Evolutionary conservation across 2,113 vertebrate species (phyloP).

Genomic region (Labeo rohita): DNA sequence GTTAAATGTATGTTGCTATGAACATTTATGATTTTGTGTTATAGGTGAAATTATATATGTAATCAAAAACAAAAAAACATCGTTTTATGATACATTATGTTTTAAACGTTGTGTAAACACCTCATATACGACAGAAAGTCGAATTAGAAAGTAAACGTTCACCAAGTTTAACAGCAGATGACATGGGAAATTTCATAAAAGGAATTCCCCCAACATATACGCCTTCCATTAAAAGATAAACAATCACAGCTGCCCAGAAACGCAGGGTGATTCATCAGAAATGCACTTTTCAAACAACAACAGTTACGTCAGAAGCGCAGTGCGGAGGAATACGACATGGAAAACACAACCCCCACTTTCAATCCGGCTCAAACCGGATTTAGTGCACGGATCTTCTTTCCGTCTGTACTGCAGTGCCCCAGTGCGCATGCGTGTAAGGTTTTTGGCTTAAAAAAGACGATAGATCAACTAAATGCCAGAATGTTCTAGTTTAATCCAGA

Average conservation of each 20-base stretch:
- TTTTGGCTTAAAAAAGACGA: neutral
- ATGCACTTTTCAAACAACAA: constrained; percentile 56
- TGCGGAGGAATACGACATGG: constrained; percentile 65
- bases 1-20: neutral
- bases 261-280: neutral
- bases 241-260: neutral
- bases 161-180: neutral
- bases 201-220: neutral
- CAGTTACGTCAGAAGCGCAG: constrained; percentile 66
- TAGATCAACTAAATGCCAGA: neutral
- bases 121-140: neutral
- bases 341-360: constrained; percentile 37
- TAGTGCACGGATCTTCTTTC: constrained; percentile 67
- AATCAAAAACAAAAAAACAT: neutral
- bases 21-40: neutral
- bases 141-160: neutral
- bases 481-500: constrained; percentile 26
- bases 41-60: neutral
- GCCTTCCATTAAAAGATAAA: neutral
- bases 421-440: constrained; percentile 44
- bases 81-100: neutral
- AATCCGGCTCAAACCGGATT: constrained; percentile 74
- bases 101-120: neutral
- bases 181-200: neutral
- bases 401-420: constrained; percentile 64